Evolutionary conservation across 2,888 invertebrate genomes (phyloP).

Genomic region (Litoditis marina): DNA sequence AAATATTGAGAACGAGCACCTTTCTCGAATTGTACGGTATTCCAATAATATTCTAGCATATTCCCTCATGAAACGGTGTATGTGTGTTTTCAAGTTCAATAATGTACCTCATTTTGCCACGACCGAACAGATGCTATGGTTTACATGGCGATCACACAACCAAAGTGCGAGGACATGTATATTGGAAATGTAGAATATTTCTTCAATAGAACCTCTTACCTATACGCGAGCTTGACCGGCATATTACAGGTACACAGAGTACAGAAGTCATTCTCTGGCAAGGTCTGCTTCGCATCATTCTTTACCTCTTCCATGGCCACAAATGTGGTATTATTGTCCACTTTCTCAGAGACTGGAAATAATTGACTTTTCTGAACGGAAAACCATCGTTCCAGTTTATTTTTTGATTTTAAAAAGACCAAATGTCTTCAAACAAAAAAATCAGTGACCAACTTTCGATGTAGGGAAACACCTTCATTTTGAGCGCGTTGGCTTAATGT

Average conservation of each 20-base stretch:
- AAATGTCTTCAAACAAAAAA: too few relatives aligned
- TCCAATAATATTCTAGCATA: too few relatives aligned
- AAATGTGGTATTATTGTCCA: slow-evolving; percentile 16
- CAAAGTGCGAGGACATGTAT: background rate
- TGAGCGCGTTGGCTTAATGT: too few relatives aligned
- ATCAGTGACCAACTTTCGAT: too few relatives aligned
- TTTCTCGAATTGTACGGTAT: too few relatives aligned
- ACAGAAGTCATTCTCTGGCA: slow-evolving; percentile 32
- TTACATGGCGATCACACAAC: background rate
- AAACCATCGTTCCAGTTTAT: too few relatives aligned
- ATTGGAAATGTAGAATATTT: background rate
- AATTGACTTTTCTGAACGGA: background rate
- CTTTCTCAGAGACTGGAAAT: slow-evolving; percentile 19
- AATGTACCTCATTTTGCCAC: too few relatives aligned
- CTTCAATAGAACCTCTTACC: slow-evolving; percentile 19
- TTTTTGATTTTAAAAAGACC: too few relatives aligned
- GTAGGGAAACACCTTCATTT: too few relatives aligned
- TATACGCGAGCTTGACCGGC: slow-evolving; percentile 51
- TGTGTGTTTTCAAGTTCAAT: too few relatives aligned
- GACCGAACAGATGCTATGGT: too few relatives aligned
- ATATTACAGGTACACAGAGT: slow-evolving; percentile 53
- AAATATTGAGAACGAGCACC: background rate
- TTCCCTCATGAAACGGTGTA: too few relatives aligned
- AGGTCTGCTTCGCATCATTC: slow-evolving; percentile 12
- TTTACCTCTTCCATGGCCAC: slow-evolving; percentile 34